Base-by-base conservation (phyloP, 2,797 vertebrate species). In the Sebastes cheni region DNA sequence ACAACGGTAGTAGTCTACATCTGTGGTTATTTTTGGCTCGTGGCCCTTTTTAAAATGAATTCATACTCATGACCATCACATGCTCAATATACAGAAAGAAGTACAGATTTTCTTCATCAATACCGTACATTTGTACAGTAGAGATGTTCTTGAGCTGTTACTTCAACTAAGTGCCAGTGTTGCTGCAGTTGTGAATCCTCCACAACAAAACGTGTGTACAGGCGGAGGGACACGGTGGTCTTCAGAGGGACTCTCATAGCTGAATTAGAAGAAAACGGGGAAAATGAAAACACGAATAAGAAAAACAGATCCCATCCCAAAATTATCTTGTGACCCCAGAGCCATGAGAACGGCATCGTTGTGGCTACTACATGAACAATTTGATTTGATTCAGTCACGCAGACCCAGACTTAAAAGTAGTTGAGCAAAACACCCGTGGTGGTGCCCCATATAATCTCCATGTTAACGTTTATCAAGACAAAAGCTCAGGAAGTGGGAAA, bases 401-500 rank as follows among this genome's bases (percentile, higher is more conserved):
- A 74, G 20, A 50, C 25, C 16, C 16, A 66, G 20, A 59, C 64
- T 27, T 27, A 8, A 32, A 16, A 34, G 46, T 8, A 39, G 42
- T 72, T 75, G 4, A 34, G 14, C 14, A 58, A 64, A 65, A 67
- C 66, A 46, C 71, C 36, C 77, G 50, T 4, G 5, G 27, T 23
- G 66, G 23, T 61, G 78, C 64, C 73, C 13, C 25, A 14, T 30
- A 9, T 67, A 3, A 34, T 71, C 68, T 75, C 23, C 56, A 71
- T 67, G 52, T 73, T 61, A 20, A 64, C n/a, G 13, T 39, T 42
- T 42, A 29, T 80, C 59, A 30, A 78, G 58, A 79, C 68, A 79
- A 82, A 86, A 83, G 84, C 94, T 94, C 91, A 94, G 91, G 90
- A 92, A 87, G 80, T 46, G 32, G 46, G 67, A 52, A 80, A 68